Evolutionary conservation across 2,888 invertebrate species (phyloP).

Genomic region (Pimpla rufipes): DNA sequence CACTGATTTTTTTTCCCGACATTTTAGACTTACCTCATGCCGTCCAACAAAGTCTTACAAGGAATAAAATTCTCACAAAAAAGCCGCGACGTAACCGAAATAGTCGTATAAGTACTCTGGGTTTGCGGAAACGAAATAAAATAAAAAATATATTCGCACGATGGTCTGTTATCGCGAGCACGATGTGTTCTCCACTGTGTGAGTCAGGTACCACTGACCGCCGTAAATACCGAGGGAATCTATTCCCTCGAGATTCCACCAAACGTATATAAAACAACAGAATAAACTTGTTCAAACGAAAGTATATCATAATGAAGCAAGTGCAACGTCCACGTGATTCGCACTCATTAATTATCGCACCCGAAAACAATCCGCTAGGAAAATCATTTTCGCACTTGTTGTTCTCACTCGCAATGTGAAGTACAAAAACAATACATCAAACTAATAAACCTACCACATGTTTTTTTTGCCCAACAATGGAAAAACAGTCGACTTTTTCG

Average conservation of each 20-base stretch:
- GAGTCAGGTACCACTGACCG: conserved; percentile 7
- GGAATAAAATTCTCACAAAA: background rate
- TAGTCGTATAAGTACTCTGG: background rate
- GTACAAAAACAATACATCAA: too few relatives aligned
- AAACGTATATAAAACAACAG: background rate
- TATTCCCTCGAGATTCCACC: background rate
- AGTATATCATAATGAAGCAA: too few relatives aligned
- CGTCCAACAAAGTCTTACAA: background rate
- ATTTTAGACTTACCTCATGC: background rate
- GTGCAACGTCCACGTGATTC: too few relatives aligned
- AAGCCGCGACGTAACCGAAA: background rate
- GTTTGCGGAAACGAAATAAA: background rate
- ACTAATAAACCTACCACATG: conserved; percentile 53
- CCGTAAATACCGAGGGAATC: background rate
- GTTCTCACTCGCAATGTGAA: too few relatives aligned
- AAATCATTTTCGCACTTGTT: too few relatives aligned
- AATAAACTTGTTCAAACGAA: background rate
- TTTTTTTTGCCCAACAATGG: conserved; percentile 43
- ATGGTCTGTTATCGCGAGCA: background rate
- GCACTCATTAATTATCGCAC: too few relatives aligned
- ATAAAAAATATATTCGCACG: background rate
- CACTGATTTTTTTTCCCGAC: background rate
- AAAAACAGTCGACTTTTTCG: background rate
- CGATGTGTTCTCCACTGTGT: conserved; percentile 20
- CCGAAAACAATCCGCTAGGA: too few relatives aligned